Evolutionary conservation across 1,140 invertebrate species (phyloP).

Genomic region (Coelopa frigida): DNA sequence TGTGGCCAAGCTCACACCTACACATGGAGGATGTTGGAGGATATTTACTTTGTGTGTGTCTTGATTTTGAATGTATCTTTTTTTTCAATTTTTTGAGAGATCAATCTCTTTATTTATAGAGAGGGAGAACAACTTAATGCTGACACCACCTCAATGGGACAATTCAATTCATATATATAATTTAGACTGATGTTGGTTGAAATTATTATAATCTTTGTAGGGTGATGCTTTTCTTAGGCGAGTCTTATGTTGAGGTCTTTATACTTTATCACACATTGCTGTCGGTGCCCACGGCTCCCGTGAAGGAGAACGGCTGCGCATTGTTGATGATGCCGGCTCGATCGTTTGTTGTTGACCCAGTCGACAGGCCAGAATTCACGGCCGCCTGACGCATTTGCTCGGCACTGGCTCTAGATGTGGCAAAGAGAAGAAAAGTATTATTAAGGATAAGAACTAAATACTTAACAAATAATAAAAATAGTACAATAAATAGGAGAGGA

Average conservation of each 20-base stretch:
- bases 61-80: too few species aligned
- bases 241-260: too few species aligned
- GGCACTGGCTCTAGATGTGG: slow-evolving; percentile 56
- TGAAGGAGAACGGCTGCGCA: slow-evolving; percentile 66
- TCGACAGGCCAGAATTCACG: slow-evolving; percentile 30
- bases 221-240: too few species aligned
- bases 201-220: too few species aligned
- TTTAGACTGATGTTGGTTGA: neutral
- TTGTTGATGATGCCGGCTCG: slow-evolving; percentile 66
- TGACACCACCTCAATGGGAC: too few species aligned
- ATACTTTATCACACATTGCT: slow-evolving; percentile 55
- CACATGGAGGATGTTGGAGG: too few species aligned
- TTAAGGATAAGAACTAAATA: slow-evolving; percentile 2
- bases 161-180: neutral
- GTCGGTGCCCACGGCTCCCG: slow-evolving; percentile 54
- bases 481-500: neutral
- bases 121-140: too few species aligned
- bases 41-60: too few species aligned
- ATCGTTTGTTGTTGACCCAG: slow-evolving; percentile 40
- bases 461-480: neutral
- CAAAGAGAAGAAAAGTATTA: slow-evolving; percentile 12
- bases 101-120: too few species aligned
- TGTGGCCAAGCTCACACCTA: too few species aligned
- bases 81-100: too few species aligned
- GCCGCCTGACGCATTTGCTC: slow-evolving; percentile 69